phyloP scores from a whole-genome alignment of 2,888 invertebrate genomes.

The Phalera bucephala region DNA sequence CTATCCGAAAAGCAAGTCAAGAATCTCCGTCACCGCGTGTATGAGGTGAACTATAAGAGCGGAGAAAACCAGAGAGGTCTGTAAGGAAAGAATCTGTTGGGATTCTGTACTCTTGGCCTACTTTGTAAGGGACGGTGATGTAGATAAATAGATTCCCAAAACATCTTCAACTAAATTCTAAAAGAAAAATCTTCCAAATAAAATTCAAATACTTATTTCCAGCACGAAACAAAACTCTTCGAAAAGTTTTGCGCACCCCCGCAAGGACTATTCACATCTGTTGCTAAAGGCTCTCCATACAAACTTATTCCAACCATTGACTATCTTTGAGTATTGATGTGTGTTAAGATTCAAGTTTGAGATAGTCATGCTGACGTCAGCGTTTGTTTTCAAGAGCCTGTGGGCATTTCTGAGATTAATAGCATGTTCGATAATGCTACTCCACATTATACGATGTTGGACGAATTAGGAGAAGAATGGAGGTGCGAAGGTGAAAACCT shows the following conservation, averaged over 20 bases:
- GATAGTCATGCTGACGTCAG: constrained; percentile 13
- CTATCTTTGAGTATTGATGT: constrained; percentile 21
- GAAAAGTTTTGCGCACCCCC: not conserved
- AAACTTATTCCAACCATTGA: constrained; percentile 20
- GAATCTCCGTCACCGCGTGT: too few relatives aligned
- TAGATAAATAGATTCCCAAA: too few relatives aligned
- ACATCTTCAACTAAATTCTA: too few relatives aligned
- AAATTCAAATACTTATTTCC: not conserved
- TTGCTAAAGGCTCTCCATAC: constrained; percentile 20
- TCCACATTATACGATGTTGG: not conserved
- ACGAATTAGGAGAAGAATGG: not conserved
- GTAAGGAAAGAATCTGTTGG: too few relatives aligned
- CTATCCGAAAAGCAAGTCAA: too few relatives aligned
- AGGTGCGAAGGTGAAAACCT: constrained; percentile 1
- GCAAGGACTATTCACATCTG: constrained; percentile 25
- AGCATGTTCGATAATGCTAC: not conserved
- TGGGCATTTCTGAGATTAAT: constrained; percentile 1
- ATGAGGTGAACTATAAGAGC: too few relatives aligned
- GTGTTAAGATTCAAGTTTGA: constrained; percentile 18
- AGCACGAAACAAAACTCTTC: not conserved
- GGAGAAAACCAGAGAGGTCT: too few relatives aligned
- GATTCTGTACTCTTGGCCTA: too few relatives aligned
- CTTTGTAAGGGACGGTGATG: too few relatives aligned
- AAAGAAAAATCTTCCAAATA: not conserved
- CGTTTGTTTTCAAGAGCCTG: not conserved